Evolutionary conservation across 2,113 vertebrate genomes (phyloP).

Genomic region (Campylorhamphus procurvoides): DNA sequence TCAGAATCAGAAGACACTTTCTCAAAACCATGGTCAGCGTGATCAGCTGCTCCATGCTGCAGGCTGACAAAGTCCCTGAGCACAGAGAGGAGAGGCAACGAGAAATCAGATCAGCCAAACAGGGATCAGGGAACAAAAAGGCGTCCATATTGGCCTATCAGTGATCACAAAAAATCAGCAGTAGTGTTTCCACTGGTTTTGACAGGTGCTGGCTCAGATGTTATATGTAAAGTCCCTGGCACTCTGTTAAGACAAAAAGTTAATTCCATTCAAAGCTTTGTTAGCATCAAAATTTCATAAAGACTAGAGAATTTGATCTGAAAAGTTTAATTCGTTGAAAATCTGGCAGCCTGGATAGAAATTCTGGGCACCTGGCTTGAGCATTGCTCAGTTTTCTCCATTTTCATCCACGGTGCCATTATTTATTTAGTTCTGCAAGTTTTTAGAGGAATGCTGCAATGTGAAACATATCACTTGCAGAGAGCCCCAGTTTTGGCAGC

Average conservation of each 20-base stretch:
- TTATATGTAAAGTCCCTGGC: neutral
- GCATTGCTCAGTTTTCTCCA: slow-evolving; percentile 22
- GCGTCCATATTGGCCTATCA: neutral
- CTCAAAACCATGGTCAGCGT: fast-evolving
- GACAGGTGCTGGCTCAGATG: neutral
- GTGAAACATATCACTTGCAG: slow-evolving; percentile 53
- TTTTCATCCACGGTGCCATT: slow-evolving; percentile 3
- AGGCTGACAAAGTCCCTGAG: neutral
- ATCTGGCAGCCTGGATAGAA: slow-evolving; percentile 26
- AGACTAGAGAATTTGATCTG: slow-evolving; percentile 31
- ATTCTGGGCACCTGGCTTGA: slow-evolving; percentile 37
- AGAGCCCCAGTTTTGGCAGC: slow-evolving; percentile 53
- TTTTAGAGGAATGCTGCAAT: slow-evolving; percentile 48
- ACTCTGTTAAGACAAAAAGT: neutral
- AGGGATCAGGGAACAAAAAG: neutral
- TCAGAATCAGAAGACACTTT: neutral
- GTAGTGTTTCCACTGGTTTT: neutral
- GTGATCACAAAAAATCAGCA: neutral
- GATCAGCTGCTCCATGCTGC: neutral
- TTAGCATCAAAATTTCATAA: slow-evolving; percentile 22
- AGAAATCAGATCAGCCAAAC: neutral
- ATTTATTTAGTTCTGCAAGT: slow-evolving; percentile 64
- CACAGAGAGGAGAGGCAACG: neutral
- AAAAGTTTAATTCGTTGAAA: slow-evolving; percentile 45
- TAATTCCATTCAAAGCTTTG: slow-evolving; percentile 8